A percentile compares a stretch with the other conserved stretches of the same genome.
These are phyloP conservation scores for Dryas iulia DNA, from an alignment of 1,140 invertebrate species.

Conservation along the genomic window DNA sequence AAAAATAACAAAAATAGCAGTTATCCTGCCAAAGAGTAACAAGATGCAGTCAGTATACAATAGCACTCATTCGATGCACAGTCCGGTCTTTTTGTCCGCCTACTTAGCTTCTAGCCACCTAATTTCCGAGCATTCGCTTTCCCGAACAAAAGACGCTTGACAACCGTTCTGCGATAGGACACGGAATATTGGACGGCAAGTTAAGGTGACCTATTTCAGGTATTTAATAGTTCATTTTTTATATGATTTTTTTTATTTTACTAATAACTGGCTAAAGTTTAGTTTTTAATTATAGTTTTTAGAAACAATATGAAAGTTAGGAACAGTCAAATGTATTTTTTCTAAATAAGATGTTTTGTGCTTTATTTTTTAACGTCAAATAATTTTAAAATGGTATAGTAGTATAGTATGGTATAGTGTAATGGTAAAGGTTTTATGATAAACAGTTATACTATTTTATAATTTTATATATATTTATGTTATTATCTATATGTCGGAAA, in stretches of 20 bases:
- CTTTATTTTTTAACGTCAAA: too few relatives aligned
- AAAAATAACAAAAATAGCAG: too few relatives aligned
- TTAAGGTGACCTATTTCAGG: constrained; percentile 20
- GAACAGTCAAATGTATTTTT: too few relatives aligned
- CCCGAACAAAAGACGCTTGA: constrained; percentile 19
- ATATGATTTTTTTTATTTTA: background rate
- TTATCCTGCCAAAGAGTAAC: background rate
- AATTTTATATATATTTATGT: too few relatives aligned
- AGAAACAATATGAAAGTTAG: too few relatives aligned
- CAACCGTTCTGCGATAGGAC: constrained; percentile 20
- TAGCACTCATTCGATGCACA: background rate
- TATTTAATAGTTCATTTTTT: background rate
- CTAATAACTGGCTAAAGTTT: background rate
- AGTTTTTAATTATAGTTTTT: background rate
- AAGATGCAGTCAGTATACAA: background rate
- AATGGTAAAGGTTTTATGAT: too few relatives aligned
- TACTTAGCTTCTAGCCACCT: constrained; percentile 10
- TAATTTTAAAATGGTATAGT: too few relatives aligned
- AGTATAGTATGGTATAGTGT: too few relatives aligned
- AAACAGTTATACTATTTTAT: too few relatives aligned
- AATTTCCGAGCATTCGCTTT: constrained; percentile 16
- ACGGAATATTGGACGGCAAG: constrained; percentile 7
- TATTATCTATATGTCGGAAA: too few relatives aligned
- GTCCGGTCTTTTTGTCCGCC: background rate
- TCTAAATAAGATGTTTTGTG: too few relatives aligned